phyloP scores from a whole-genome alignment of 2,113 vertebrate genomes.

The Istiophorus platypterus region DNA sequence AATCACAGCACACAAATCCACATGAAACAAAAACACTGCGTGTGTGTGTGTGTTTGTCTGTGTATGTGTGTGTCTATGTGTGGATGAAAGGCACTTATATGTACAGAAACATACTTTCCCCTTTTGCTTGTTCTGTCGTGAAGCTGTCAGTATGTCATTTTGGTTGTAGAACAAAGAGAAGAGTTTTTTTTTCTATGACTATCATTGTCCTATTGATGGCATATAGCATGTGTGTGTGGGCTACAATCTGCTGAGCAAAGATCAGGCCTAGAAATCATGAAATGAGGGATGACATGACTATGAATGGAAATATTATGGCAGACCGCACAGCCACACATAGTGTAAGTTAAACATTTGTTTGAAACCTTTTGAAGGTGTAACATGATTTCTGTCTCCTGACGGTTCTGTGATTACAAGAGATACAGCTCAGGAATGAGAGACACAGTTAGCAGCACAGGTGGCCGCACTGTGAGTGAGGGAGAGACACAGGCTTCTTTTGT shows the following conservation, averaged over 20 bases:
- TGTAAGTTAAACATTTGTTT: conserved; percentile 45
- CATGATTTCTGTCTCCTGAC: conserved; percentile 52
- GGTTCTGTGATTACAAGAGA: conserved; percentile 56
- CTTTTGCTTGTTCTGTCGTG: conserved; percentile 41
- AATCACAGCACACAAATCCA: conserved; percentile 65
- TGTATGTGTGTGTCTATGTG: neutral
- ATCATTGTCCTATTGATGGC: conserved; percentile 74
- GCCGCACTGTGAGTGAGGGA: conserved; percentile 4
- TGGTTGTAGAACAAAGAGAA: conserved; percentile 72
- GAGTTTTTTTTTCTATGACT: conserved; percentile 63
- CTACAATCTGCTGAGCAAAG: conserved; percentile 51
- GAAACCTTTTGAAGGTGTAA: conserved; percentile 68
- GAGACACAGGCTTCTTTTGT: conserved; percentile 71
- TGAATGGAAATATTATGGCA: conserved; percentile 59
- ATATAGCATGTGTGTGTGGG: conserved; percentile 56
- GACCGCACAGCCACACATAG: conserved; percentile 28
- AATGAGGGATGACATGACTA: conserved; percentile 39
- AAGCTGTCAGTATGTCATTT: conserved; percentile 78
- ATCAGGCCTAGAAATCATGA: conserved; percentile 60
- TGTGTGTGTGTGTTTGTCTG: conserved; percentile 4
- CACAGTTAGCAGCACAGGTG: conserved; percentile 61
- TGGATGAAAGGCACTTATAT: conserved; percentile 54
- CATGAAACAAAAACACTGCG: conserved; percentile 70
- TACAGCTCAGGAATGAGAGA: conserved; percentile 43
- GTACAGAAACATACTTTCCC: conserved; percentile 51